phyloP scores from a whole-genome alignment of 2,113 vertebrate genomes.

The Callipepla californica region DNA sequence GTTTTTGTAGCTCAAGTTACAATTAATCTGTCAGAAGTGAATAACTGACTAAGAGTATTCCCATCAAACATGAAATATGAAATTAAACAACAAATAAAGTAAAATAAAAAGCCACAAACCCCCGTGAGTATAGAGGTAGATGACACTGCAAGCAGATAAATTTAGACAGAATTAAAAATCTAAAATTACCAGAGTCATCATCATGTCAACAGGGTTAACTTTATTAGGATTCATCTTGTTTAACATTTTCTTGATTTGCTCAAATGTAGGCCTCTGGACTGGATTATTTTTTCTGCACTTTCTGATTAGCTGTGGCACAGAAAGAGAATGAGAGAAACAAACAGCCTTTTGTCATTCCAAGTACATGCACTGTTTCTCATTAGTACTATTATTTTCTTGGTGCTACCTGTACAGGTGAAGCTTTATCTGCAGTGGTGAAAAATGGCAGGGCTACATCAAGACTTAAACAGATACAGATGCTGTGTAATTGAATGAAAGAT shows the following conservation, averaged over 20 bases:
- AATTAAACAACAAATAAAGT: neutral
- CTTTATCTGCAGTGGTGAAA: neutral
- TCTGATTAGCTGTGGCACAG: conserved; percentile 79
- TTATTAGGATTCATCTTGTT: conserved; percentile 86
- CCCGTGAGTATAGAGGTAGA: neutral
- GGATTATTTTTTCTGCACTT: conserved; percentile 83
- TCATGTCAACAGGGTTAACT: conserved; percentile 89
- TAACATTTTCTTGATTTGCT: conserved; percentile 87
- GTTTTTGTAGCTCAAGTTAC: neutral
- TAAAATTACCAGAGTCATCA: conserved; percentile 86
- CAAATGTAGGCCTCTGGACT: conserved; percentile 83
- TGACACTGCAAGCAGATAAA: neutral
- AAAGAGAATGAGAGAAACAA: conserved; percentile 24
- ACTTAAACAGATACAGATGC: neutral
- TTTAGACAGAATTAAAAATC: neutral
- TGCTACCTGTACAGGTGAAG: neutral
- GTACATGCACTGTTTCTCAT: neutral
- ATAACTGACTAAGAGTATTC: neutral
- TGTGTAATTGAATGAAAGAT: neutral
- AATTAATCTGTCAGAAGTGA: neutral
- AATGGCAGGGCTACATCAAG: neutral
- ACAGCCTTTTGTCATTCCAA: neutral
- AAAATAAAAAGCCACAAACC: neutral
- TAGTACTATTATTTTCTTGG: neutral
- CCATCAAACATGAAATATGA: neutral